Conservation (phyloP, 2,113 vertebrate species). For the Syngnathus scovelli region DNA sequence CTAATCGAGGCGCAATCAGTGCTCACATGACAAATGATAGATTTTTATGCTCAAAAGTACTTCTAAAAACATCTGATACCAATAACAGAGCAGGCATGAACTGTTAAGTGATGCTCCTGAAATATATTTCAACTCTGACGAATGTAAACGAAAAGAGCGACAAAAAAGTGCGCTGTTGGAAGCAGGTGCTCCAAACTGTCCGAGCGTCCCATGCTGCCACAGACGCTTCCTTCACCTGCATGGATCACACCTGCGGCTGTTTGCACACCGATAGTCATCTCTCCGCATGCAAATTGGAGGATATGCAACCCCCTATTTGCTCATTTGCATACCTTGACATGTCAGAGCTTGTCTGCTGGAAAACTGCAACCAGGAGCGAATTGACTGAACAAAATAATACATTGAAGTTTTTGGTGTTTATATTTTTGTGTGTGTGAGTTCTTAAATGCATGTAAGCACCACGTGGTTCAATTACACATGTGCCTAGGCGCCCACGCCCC, state of each 20-base stretch:
- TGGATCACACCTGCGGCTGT: slow-evolving; percentile 13
- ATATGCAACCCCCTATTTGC: neutral
- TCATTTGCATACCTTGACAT: neutral
- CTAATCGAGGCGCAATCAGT: neutral
- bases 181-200: slow-evolving; percentile 21
- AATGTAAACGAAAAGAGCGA: neutral
- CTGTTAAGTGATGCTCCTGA: neutral
- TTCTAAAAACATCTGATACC: neutral
- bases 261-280: neutral
- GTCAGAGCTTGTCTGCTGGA: neutral
- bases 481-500: neutral
- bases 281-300: neutral
- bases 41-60: neutral
- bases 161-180: neutral
- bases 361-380: neutral
- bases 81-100: neutral
- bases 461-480: slow-evolving; percentile 6
- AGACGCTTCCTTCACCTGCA: slow-evolving; percentile 19
- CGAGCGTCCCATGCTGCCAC: neutral
- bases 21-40: neutral
- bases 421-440: neutral
- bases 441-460: neutral
- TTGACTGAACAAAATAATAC: neutral
- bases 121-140: neutral
- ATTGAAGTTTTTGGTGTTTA: neutral